Evolutionary conservation across 2,113 vertebrate genomes (phyloP).

Genomic region (Syngnathoides biaculeatus): DNA sequence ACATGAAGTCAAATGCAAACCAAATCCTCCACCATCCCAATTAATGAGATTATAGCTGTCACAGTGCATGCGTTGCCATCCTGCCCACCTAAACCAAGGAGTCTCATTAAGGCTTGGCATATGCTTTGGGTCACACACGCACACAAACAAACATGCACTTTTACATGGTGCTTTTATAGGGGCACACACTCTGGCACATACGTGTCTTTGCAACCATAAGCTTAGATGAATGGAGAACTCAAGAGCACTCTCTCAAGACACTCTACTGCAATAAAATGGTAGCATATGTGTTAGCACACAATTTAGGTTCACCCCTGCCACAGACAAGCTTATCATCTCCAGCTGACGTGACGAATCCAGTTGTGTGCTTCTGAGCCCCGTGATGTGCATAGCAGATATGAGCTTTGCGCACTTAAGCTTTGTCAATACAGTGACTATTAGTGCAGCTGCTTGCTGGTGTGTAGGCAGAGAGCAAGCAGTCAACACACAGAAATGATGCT

Average conservation of each 20-base stretch:
- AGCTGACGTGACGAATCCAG: constrained; percentile 42
- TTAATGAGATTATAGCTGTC: constrained; percentile 64
- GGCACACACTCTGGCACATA: not conserved
- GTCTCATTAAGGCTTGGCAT: constrained; percentile 47
- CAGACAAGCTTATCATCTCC: constrained; percentile 12
- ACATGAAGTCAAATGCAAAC: constrained; percentile 58
- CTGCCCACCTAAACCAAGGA: constrained; percentile 46
- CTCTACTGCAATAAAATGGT: not conserved
- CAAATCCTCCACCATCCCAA: constrained; percentile 59
- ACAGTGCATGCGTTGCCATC: constrained; percentile 31
- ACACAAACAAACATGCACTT: not conserved
- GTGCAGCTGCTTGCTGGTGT: constrained; percentile 38
- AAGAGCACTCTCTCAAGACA: not conserved
- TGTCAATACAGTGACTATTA: constrained; percentile 53
- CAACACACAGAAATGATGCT: constrained; percentile 20
- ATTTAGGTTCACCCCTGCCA: constrained; percentile 5
- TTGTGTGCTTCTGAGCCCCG: constrained; percentile 23
- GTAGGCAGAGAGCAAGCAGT: constrained; percentile 25
- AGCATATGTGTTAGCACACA: not conserved
- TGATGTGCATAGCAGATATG: constrained; percentile 36
- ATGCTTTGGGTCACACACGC: constrained; percentile 28
- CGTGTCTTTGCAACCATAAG: not conserved
- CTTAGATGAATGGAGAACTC: not conserved
- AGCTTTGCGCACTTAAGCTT: constrained; percentile 44
- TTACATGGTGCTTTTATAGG: constrained; percentile 3